Conservation (phyloP, 1,140 invertebrate species). For the Sitophilus oryzae region DNA sequence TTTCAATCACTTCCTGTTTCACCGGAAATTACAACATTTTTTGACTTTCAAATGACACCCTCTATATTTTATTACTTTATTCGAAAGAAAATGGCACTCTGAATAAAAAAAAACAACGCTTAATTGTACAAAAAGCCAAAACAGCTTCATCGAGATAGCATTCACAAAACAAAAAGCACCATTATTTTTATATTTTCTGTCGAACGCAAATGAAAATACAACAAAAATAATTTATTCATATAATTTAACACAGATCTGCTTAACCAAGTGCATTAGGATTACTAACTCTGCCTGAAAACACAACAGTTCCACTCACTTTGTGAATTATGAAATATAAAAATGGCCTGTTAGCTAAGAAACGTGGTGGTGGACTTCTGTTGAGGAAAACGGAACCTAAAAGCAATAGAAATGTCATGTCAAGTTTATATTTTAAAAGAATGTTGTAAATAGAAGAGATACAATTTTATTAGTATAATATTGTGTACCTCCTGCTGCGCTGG, state of each 20-base stretch:
- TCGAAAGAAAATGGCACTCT: too few species aligned
- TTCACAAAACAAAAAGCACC: too few species aligned
- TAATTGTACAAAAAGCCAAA: too few species aligned
- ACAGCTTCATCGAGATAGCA: too few species aligned
- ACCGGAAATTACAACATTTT: too few species aligned
- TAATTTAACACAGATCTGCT: too few species aligned
- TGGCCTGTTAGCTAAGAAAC: constrained; percentile 54
- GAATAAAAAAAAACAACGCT: too few species aligned
- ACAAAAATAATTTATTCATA: too few species aligned
- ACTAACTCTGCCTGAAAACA: constrained; percentile 53
- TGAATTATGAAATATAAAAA: constrained; percentile 59
- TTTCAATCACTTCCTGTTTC: too few species aligned
- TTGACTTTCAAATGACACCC: too few species aligned
- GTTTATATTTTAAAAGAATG: neutral
- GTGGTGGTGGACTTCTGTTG: constrained; percentile 52
- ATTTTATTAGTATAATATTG: too few species aligned
- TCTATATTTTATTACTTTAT: too few species aligned
- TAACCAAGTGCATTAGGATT: constrained; percentile 36
- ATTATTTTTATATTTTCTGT: constrained; percentile 4
- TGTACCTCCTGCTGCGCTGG: constrained; percentile 63
- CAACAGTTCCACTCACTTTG: constrained; percentile 52
- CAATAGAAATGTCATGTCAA: neutral
- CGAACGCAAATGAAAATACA: constrained; percentile 11
- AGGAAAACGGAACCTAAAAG: constrained; percentile 45
- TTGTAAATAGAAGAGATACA: neutral